Percentiles rank a stretch among this genome's conserved stretches.
Conservation (phyloP, 2,888 invertebrate genomes). For the Lycia hirtaria region DNA sequence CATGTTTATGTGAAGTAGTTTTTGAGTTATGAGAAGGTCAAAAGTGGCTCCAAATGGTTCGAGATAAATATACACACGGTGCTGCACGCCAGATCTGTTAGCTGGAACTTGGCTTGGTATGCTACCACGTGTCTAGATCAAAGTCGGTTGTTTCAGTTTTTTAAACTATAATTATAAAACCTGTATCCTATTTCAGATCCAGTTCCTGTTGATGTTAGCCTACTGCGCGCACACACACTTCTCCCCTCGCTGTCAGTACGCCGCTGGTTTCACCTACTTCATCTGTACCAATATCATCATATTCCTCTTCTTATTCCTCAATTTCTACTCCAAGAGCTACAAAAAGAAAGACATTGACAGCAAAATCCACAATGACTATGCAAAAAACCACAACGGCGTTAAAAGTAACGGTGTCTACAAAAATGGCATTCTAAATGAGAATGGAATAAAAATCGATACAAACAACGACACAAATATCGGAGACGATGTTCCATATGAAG, state of each 20-base stretch:
- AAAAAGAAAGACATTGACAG: slow-evolving; percentile 62
- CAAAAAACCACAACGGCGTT: slow-evolving; percentile 52
- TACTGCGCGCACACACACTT: slow-evolving; percentile 86
- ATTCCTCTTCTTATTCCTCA: slow-evolving; percentile 88
- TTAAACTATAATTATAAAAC: neutral
- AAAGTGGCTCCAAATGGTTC: too few relatives aligned
- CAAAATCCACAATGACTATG: slow-evolving; percentile 54
- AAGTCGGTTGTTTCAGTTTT: neutral
- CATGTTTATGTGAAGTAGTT: too few relatives aligned
- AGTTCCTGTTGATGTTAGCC: slow-evolving; percentile 88
- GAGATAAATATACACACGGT: too few relatives aligned
- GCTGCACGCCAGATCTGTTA: too few relatives aligned
- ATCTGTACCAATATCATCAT: slow-evolving; percentile 84
- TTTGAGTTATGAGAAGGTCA: too few relatives aligned
- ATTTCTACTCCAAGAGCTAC: slow-evolving; percentile 88
- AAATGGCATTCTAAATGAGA: slow-evolving; percentile 50
- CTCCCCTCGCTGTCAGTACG: slow-evolving; percentile 86
- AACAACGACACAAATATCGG: slow-evolving; percentile 49
- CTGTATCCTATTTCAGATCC: slow-evolving; percentile 76
- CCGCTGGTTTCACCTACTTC: slow-evolving; percentile 84
- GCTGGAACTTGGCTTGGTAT: too few relatives aligned
- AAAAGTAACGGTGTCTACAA: slow-evolving; percentile 50
- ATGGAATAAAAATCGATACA: slow-evolving; percentile 36
- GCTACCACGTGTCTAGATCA: too few relatives aligned
- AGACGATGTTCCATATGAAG: slow-evolving; percentile 61